A percentile compares a stretch with the other conserved stretches of the same genome.
Evolutionary conservation across 1,140 invertebrate species (phyloP).

Genomic region (Plodia interpunctella): DNA sequence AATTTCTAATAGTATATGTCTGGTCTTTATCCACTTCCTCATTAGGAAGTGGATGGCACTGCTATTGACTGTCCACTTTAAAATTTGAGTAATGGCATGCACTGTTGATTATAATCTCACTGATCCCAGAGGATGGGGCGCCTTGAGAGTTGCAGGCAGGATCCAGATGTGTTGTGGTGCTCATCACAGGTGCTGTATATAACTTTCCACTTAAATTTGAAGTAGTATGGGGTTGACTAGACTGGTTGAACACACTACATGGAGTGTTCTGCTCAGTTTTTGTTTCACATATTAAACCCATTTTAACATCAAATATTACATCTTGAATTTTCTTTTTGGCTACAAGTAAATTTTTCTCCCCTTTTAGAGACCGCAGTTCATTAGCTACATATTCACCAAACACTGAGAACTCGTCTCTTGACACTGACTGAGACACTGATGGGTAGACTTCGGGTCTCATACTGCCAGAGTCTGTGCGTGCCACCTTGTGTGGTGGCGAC

Average conservation of each 20-base stretch:
- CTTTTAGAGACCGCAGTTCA: slow-evolving; percentile 61
- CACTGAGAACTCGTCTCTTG: slow-evolving; percentile 64
- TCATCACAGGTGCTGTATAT: slow-evolving; percentile 53
- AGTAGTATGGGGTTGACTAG: slow-evolving; percentile 34
- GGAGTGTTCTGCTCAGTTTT: slow-evolving; percentile 36
- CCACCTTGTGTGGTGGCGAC: slow-evolving; percentile 50
- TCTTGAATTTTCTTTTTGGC: slow-evolving; percentile 71
- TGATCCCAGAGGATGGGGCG: slow-evolving; percentile 56
- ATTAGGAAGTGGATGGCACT: slow-evolving; percentile 60
- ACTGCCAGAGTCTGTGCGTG: slow-evolving; percentile 42
- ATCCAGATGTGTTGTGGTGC: slow-evolving; percentile 47
- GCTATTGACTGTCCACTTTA: slow-evolving; percentile 69
- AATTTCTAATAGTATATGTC: slow-evolving; percentile 39
- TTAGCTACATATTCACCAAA: slow-evolving; percentile 70
- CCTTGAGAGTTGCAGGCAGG: slow-evolving; percentile 40
- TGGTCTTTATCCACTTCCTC: slow-evolving; percentile 67
- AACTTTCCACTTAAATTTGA: slow-evolving; percentile 47
- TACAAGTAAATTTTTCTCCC: slow-evolving; percentile 62
- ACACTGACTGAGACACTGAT: slow-evolving; percentile 24
- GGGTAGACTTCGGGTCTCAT: slow-evolving; percentile 44
- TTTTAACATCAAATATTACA: slow-evolving; percentile 72
- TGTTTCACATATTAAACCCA: slow-evolving; percentile 62
- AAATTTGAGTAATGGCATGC: slow-evolving; percentile 63
- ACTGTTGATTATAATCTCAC: slow-evolving; percentile 64
- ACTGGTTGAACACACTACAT: slow-evolving; percentile 47